Conservation (phyloP, 2,797 vertebrate species). For the Dendrocincla tyrannina region DNA sequence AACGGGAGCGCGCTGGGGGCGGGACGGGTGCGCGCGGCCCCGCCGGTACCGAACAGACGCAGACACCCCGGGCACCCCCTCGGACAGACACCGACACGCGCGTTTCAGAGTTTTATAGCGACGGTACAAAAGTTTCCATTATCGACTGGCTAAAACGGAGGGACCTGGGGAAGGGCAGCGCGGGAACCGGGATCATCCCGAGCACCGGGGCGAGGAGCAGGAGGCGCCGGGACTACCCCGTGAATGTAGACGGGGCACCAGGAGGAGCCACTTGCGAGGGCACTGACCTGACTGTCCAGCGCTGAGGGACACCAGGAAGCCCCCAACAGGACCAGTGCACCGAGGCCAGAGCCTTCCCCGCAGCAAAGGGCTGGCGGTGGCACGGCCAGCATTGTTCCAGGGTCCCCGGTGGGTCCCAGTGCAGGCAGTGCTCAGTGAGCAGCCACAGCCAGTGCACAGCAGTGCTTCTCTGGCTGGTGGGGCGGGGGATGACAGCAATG, state of each 20-base stretch:
- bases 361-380: fast-evolving
- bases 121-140: conserved; percentile 51
- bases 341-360: fast-evolving
- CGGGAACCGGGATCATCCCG: not conserved
- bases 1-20: not conserved
- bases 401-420: not conserved
- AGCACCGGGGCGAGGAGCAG: not conserved
- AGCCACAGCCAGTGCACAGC: not conserved
- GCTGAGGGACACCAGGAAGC: not conserved
- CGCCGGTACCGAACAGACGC: not conserved
- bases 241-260: not conserved
- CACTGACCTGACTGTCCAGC: not conserved
- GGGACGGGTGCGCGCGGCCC: not conserved
- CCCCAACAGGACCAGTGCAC: fast-evolving
- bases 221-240: not conserved
- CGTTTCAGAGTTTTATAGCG: conserved; percentile 30
- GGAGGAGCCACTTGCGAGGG: too few species aligned
- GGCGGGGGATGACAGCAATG: not conserved
- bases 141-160: not conserved
- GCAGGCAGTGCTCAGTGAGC: not conserved
- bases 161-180: too few species aligned
- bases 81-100: not conserved
- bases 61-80: not conserved
- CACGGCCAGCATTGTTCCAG: fast-evolving
- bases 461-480: not conserved